phyloP scores from a whole-genome alignment of 2,888 invertebrate genomes.

The Limnephilus marmoratus region DNA sequence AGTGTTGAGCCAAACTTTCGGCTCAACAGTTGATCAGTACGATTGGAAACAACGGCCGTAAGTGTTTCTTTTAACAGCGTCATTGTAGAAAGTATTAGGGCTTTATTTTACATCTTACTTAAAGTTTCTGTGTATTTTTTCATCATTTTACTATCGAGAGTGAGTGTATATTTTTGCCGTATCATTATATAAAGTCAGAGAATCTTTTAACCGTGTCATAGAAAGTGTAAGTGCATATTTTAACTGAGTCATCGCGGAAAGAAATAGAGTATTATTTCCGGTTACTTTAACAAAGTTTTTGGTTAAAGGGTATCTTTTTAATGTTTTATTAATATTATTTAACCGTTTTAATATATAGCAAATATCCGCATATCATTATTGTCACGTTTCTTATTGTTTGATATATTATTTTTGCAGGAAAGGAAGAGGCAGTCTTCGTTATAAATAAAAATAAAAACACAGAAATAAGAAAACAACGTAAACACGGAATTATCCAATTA shows the following conservation, averaged over 20 bases:
- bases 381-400: neutral
- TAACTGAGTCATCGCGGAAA: too few species aligned
- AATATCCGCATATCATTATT: neutral
- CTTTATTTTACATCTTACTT: too few species aligned
- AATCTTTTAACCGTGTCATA: neutral
- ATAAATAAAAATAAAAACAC: neutral
- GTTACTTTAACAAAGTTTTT: neutral
- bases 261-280: neutral
- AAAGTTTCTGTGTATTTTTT: too few species aligned
- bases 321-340: neutral
- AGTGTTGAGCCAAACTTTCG: too few species aligned
- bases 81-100: too few species aligned
- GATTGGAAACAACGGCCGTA: too few species aligned
- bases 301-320: neutral
- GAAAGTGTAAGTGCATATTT: too few species aligned
- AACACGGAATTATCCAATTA: slow-evolving; percentile 62
- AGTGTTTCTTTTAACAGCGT: too few species aligned
- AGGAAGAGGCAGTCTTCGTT: neutral
- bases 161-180: neutral
- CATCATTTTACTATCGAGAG: too few species aligned
- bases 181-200: neutral
- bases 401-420: neutral
- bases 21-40: too few species aligned
- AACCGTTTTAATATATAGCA: neutral
- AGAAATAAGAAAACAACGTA: neutral